A percentile compares a stretch with the other conserved stretches of the same genome.
Evolutionary conservation across 2,888 invertebrate genomes (phyloP).

Genomic region (Andrena haemorrhoa): DNA sequence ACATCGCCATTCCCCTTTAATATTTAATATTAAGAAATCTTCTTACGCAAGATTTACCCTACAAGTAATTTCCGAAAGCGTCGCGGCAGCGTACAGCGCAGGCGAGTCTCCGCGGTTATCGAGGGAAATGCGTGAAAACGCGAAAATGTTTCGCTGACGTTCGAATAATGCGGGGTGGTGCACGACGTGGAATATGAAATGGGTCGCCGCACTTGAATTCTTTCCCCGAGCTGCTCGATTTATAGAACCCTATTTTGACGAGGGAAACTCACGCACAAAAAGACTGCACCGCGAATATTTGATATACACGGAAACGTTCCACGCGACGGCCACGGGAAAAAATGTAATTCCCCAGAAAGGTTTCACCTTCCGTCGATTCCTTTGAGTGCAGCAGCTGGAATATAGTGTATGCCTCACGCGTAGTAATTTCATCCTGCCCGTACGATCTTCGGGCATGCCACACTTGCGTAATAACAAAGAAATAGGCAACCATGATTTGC

Average conservation of each 20-base stretch:
- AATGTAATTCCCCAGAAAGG: conserved; percentile 57
- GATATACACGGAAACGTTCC: conserved; percentile 27
- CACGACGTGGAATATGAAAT: conserved; percentile 39
- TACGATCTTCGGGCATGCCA: not conserved
- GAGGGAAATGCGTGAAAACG: conserved; percentile 27
- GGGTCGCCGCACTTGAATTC: conserved; percentile 54
- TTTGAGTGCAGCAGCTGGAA: conserved; percentile 18
- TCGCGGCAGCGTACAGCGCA: not conserved
- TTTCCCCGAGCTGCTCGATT: conserved; percentile 36
- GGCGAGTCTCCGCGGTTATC: conserved; percentile 10
- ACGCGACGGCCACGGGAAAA: conserved; percentile 24
- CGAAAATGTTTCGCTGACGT: conserved; percentile 32
- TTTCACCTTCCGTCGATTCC: conserved; percentile 39
- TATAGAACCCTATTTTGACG: conserved; percentile 45
- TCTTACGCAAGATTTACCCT: conserved; percentile 17
- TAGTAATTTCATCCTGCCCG: not conserved
- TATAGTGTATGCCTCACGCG: not conserved
- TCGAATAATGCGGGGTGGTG: conserved; percentile 40
- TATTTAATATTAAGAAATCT: conserved; percentile 19
- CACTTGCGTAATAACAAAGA: no score
- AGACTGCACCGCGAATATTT: conserved; percentile 44
- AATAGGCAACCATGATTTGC: no score
- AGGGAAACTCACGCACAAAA: conserved; percentile 45
- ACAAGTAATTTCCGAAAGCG: conserved; percentile 22
- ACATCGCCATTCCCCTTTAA: not conserved